A percentile compares a stretch with the other conserved stretches of the same genome.
phyloP scores from a whole-genome alignment of 2,113 vertebrate species.

The Ceuthmochares aereus region DNA sequence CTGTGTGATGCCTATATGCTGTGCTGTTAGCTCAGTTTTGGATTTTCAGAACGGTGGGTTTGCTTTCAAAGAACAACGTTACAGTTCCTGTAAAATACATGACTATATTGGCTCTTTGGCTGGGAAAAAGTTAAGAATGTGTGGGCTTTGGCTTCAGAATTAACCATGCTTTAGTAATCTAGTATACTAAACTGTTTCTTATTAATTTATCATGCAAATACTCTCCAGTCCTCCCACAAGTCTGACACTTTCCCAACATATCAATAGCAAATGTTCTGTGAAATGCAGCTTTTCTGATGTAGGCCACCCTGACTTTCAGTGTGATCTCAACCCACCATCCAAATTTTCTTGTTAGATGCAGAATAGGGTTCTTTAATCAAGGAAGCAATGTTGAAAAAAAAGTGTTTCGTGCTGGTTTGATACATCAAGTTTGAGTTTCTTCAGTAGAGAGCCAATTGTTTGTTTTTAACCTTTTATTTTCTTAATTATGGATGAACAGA shows the following conservation, averaged over 20 bases:
- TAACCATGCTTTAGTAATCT: conserved; percentile 77
- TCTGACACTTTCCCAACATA: conserved; percentile 79
- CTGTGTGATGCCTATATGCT: conserved; percentile 54
- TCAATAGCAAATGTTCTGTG: conserved; percentile 80
- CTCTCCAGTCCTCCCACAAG: conserved; percentile 64
- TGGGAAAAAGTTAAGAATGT: conserved; percentile 76
- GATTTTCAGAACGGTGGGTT: conserved; percentile 69
- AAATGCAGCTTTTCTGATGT: conserved; percentile 68
- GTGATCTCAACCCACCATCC: conserved; percentile 56
- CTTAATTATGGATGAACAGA: neutral
- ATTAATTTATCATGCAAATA: conserved; percentile 81
- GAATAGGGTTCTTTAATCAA: neutral
- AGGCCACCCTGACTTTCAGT: conserved; percentile 76
- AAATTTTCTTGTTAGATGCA: conserved; percentile 63
- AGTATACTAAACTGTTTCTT: conserved; percentile 80
- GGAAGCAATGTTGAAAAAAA: neutral
- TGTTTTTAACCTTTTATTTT: neutral
- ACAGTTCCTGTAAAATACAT: conserved; percentile 50
- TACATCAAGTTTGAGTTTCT: neutral
- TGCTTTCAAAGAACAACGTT: conserved; percentile 75
- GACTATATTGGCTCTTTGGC: conserved; percentile 52
- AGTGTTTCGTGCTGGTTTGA: neutral
- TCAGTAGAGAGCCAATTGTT: neutral
- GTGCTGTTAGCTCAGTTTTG: conserved; percentile 59
- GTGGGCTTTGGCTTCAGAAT: conserved; percentile 78